Percentiles rank a stretch among this genome's conserved stretches.
Conservation (phyloP, 2,113 vertebrate genomes). For the Dolichallabes microphthalmus region DNA sequence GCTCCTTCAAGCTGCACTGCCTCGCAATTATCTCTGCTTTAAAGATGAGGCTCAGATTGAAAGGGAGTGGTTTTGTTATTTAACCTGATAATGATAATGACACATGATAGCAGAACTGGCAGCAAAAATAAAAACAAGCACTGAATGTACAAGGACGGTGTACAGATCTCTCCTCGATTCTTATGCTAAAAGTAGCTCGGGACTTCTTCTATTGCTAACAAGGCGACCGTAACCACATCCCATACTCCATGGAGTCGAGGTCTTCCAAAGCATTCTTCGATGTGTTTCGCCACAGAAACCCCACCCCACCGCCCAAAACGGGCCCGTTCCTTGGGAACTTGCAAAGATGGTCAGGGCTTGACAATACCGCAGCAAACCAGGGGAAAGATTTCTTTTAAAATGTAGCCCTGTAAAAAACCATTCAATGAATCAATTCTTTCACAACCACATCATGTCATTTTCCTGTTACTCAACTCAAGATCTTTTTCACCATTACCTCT, state of each 20-base stretch:
- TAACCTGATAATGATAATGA: conserved; percentile 36
- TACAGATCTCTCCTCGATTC: neutral
- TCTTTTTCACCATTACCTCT: conserved; percentile 6
- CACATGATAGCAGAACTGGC: conserved; percentile 9
- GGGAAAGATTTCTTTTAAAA: conserved; percentile 10
- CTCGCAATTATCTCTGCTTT: conserved; percentile 53
- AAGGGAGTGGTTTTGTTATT: conserved; percentile 32
- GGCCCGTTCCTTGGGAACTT: conserved; percentile 66
- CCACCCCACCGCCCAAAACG: conserved; percentile 70
- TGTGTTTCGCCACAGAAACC: conserved; percentile 66
- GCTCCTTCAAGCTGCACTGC: neutral
- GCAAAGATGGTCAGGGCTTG: conserved; percentile 50
- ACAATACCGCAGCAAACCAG: conserved; percentile 2
- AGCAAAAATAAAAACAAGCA: neutral
- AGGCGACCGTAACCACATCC: conserved; percentile 70
- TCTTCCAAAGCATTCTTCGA: conserved; percentile 68
- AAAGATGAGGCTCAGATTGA: conserved; percentile 30
- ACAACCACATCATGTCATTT: neutral
- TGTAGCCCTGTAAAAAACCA: conserved; percentile 22
- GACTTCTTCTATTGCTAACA: conserved; percentile 69
- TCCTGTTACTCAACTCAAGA: neutral
- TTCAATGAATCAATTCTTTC: conserved; percentile 21
- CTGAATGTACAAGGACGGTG: neutral
- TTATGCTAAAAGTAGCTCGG: conserved; percentile 35
- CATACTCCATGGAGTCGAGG: conserved; percentile 65